A percentile compares a stretch with the other conserved stretches of the same genome.
These are phyloP conservation scores for Antheraea mylitta DNA, from an alignment of 1,140 invertebrate genomes.

Conservation along the genomic window DNA sequence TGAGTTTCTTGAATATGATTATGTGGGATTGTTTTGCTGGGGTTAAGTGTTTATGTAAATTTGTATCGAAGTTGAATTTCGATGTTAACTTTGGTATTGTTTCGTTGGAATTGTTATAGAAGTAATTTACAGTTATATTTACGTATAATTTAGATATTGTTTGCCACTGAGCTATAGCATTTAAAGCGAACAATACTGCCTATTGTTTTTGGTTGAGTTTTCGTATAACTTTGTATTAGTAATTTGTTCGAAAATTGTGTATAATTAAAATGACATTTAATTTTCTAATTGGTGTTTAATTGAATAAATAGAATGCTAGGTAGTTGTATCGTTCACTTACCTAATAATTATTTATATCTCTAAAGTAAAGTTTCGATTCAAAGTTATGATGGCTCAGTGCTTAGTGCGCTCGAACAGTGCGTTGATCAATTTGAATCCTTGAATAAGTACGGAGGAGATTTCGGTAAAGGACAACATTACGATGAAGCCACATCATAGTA, in stretches of 20 bases:
- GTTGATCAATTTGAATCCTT: no score
- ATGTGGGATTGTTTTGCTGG: conserved; percentile 25
- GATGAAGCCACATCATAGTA: no score
- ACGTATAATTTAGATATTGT: conserved; percentile 3
- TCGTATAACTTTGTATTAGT: not conserved
- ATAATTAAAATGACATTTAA: not conserved
- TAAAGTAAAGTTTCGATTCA: no score
- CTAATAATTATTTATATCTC: no score
- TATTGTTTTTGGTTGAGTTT: not conserved
- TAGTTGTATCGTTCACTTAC: no score
- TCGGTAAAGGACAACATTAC: no score
- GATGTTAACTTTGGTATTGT: conserved; percentile 1
- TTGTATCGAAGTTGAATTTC: conserved; percentile 7
- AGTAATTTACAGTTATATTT: conserved; percentile 1
- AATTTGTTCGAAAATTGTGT: not conserved
- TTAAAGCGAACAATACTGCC: not conserved
- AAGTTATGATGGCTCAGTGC: no score
- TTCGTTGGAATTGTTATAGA: not conserved
- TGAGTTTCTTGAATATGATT: conserved; percentile 48
- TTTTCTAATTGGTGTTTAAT: not conserved
- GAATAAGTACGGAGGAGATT: no score
- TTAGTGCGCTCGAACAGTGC: no score
- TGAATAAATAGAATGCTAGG: no score
- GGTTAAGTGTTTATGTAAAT: conserved; percentile 18
- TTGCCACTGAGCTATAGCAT: not conserved